Evolutionary conservation across 1,140 invertebrate genomes (phyloP).

Genomic region (Leptinotarsa defecta): DNA sequence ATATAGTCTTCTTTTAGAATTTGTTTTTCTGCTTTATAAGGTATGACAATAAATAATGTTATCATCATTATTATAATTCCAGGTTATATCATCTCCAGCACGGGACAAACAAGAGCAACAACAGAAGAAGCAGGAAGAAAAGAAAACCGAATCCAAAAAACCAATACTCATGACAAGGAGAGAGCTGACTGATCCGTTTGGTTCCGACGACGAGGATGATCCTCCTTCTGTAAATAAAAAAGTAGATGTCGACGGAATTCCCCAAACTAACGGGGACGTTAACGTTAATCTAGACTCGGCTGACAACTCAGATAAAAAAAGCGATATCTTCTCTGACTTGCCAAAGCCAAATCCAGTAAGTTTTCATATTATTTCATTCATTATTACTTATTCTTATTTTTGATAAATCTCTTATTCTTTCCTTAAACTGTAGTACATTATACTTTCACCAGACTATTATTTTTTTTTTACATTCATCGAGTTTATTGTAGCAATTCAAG

Average conservation of each 20-base stretch:
- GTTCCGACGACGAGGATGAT: slow-evolving; percentile 87
- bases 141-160: slow-evolving; percentile 55
- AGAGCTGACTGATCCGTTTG: slow-evolving; percentile 87
- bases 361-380: slow-evolving; percentile 11
- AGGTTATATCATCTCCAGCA: slow-evolving; percentile 66
- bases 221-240: slow-evolving; percentile 41
- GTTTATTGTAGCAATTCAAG: too few relatives aligned
- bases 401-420: too few relatives aligned
- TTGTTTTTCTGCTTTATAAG: too few relatives aligned
- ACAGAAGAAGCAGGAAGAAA: slow-evolving; percentile 38
- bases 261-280: slow-evolving; percentile 40
- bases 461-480: too few relatives aligned
- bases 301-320: slow-evolving; percentile 36
- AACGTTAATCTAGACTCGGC: slow-evolving; percentile 33
- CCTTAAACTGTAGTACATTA: too few relatives aligned
- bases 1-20: too few relatives aligned
- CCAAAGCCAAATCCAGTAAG: slow-evolving; percentile 56
- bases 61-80: not conserved
- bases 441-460: too few relatives aligned
- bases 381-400: not conserved
- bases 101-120: slow-evolving; percentile 64
- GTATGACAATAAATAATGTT: too few relatives aligned
- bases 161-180: slow-evolving; percentile 81
- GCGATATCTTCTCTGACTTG: slow-evolving; percentile 53
- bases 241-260: slow-evolving; percentile 25